Evolutionary conservation across 2,888 invertebrate genomes (phyloP).

Genomic region (Leucoma salicis): DNA sequence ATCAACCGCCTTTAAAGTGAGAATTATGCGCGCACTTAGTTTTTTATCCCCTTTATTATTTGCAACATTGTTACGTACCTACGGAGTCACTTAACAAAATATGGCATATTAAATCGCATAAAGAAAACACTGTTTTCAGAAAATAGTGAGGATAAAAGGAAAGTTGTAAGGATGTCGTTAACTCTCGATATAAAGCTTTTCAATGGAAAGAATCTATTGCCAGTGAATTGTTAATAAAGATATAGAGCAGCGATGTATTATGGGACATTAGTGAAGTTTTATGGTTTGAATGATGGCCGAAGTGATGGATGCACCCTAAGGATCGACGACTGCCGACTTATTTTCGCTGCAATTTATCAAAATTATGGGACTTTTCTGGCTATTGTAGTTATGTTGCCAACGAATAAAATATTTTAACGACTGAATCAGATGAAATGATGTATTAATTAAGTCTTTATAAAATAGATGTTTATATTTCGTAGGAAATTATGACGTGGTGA

Average conservation of each 20-base stretch:
- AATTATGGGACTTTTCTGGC: conserved; percentile 25
- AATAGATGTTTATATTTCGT: neutral
- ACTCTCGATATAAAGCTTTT: conserved; percentile 74
- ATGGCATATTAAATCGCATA: conserved; percentile 76
- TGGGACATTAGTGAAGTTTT: conserved; percentile 75
- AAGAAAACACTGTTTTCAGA: conserved; percentile 80
- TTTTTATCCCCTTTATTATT: conserved; percentile 65
- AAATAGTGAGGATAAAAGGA: conserved; percentile 76
- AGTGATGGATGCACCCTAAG: conserved; percentile 67
- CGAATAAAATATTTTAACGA: conserved; percentile 14
- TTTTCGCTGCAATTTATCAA: conserved; percentile 56
- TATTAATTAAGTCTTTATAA: conserved; percentile 3
- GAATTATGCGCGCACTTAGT: conserved; percentile 64
- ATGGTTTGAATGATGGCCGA: conserved; percentile 59
- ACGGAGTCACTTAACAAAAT: conserved; percentile 73
- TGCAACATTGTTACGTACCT: conserved; percentile 69
- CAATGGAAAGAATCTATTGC: conserved; percentile 75
- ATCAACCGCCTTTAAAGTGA: conserved; percentile 58
- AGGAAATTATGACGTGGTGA: conserved; percentile 1
- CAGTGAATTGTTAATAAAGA: conserved; percentile 80
- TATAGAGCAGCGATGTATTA: conserved; percentile 75
- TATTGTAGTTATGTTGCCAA: conserved; percentile 17
- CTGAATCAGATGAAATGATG: conserved; percentile 4
- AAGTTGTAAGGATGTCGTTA: conserved; percentile 76
- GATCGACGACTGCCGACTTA: conserved; percentile 29